phyloP scores from a whole-genome alignment of 1,140 invertebrate species.

The Pteromalus puparum region DNA sequence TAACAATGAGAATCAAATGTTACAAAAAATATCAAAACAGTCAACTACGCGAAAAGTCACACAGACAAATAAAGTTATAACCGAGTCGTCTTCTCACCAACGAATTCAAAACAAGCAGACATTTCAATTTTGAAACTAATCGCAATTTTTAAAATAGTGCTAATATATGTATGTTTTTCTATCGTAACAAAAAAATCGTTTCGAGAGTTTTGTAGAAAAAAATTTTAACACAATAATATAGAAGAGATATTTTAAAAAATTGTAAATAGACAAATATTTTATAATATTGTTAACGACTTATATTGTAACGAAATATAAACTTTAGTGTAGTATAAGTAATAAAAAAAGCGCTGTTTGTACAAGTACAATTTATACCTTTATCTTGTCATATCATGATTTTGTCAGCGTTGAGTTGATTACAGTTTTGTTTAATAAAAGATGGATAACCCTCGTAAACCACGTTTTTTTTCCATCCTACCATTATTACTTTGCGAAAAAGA shows the following conservation, averaged over 20 bases:
- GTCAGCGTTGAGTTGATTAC: not conserved
- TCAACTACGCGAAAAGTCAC: not conserved
- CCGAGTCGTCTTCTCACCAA: not conserved
- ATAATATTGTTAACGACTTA: not conserved
- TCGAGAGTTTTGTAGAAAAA: not conserved
- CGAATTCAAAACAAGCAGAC: not conserved
- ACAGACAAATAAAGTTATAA: not conserved
- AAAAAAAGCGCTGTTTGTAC: conserved; percentile 4
- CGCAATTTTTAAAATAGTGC: not conserved
- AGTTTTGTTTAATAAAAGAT: conserved; percentile 2
- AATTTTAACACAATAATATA: not conserved
- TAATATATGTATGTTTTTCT: not conserved
- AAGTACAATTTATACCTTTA: not conserved
- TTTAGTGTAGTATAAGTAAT: not conserved
- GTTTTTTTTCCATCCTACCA: not conserved
- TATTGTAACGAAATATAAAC: not conserved
- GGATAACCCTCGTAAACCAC: not conserved
- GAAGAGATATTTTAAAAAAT: not conserved
- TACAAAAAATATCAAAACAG: conserved; percentile 14
- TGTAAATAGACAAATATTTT: conserved; percentile 2
- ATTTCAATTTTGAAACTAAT: conserved; percentile 10
- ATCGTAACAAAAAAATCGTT: not conserved
- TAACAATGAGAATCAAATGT: not conserved
- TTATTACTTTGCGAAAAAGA: not conserved
- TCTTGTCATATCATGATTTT: not conserved